phyloP scores from a whole-genome alignment of 2,888 invertebrate species.

The Phoronis australis region DNA sequence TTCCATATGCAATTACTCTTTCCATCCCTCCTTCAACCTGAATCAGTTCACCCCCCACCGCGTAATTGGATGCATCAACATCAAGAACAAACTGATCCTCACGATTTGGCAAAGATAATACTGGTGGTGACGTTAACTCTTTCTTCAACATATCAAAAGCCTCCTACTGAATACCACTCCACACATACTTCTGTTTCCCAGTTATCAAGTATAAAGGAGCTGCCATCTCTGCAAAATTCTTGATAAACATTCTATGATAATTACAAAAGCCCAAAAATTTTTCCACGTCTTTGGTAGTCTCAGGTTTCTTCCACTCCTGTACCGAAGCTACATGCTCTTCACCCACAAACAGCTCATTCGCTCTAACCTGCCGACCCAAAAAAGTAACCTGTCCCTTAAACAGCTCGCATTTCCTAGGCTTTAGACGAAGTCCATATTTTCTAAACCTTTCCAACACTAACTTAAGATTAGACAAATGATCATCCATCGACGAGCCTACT shows the following conservation, averaged over 20 bases:
- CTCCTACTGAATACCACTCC: background rate
- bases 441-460: background rate
- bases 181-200: background rate
- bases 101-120: background rate
- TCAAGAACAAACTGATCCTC: background rate
- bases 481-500: background rate
- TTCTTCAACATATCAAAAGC: background rate
- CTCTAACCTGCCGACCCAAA: conserved; percentile 2
- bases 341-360: background rate
- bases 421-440: background rate
- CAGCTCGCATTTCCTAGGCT: conserved; percentile 6
- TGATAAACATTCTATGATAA: conserved; percentile 4
- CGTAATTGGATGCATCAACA: background rate
- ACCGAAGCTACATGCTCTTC: background rate
- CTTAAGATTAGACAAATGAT: background rate
- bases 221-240: background rate
- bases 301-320: background rate
- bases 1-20: background rate
- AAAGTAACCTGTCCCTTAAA: conserved; percentile 5
- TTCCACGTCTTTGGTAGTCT: background rate
- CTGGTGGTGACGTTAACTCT: background rate
- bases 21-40: background rate
- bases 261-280: conserved; percentile 3
- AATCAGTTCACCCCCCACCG: background rate
- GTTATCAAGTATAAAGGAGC: background rate